These are phyloP conservation scores for Bombus superbus DNA, from an alignment of 1,140 invertebrate genomes.

Conservation along the genomic window DNA sequence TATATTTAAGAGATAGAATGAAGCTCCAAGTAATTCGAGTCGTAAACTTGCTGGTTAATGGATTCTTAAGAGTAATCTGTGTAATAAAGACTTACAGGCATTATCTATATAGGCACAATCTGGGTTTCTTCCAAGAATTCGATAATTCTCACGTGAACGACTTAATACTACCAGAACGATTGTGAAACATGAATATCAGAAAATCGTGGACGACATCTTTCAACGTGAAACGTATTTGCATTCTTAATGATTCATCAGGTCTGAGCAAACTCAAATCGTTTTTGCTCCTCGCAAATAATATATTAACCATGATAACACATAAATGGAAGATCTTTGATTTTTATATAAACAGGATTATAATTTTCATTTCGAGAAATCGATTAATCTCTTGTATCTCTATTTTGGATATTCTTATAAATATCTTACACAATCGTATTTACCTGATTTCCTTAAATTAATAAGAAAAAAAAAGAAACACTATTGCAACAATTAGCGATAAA, in stretches of 20 bases:
- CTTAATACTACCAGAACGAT: constrained; percentile 1
- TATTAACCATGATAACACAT: neutral
- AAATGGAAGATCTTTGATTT: neutral
- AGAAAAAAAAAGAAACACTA: too few species aligned
- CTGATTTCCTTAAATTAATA: too few species aligned
- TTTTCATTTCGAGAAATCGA: neutral
- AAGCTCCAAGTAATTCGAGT: neutral
- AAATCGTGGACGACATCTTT: neutral
- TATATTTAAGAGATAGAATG: neutral
- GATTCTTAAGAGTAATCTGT: neutral
- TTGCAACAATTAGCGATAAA: too few species aligned
- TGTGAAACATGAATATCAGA: neutral
- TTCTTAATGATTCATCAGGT: neutral
- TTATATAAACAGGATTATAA: neutral
- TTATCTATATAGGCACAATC: neutral
- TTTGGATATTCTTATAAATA: neutral
- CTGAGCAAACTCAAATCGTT: neutral
- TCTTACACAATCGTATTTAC: too few species aligned
- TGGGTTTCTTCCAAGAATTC: neutral
- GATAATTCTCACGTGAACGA: constrained; percentile 6
- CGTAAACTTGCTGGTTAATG: constrained; percentile 1
- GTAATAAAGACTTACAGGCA: neutral
- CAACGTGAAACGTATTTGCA: neutral
- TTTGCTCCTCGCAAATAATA: neutral
- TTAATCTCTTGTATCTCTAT: neutral